phyloP scores from a whole-genome alignment of 2,888 invertebrate genomes.

The Xylota segnis region DNA sequence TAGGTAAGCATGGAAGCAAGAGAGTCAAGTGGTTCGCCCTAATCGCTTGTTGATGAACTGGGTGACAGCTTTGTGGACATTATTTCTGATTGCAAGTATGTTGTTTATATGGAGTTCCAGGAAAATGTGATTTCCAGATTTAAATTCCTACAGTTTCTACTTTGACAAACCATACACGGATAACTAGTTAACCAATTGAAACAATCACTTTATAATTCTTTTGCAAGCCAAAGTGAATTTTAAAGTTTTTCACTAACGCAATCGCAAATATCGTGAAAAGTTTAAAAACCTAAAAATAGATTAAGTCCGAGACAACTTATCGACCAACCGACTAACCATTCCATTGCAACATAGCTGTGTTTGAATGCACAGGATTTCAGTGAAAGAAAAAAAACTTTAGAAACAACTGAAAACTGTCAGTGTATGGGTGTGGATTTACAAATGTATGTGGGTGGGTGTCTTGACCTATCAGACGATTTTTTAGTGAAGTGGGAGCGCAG shows the following conservation, averaged over 20 bases:
- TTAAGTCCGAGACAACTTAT: constrained; percentile 23
- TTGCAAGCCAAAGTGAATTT: constrained; percentile 15
- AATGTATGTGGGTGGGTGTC: constrained; percentile 45
- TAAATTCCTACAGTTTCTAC: not conserved
- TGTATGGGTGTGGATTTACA: too few species aligned
- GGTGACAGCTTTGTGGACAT: too few species aligned
- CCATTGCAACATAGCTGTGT: constrained; percentile 52
- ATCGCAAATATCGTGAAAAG: constrained; percentile 34
- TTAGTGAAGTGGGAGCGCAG: constrained; percentile 59
- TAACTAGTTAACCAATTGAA: not conserved
- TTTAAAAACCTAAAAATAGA: constrained; percentile 43
- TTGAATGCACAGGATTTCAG: constrained; percentile 50
- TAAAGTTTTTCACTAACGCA: constrained; percentile 17
- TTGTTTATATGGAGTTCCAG: too few species aligned
- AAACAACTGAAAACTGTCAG: constrained; percentile 41
- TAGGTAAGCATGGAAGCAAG: too few species aligned
- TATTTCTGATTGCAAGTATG: too few species aligned
- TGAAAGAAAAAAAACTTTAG: constrained; percentile 43
- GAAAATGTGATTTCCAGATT: not conserved
- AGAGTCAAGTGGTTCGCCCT: too few species aligned
- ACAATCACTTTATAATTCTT: not conserved
- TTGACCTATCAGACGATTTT: constrained; percentile 70
- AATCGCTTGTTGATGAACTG: too few species aligned
- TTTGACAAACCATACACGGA: not conserved
- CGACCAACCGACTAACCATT: not conserved